Evolutionary conservation across 2,113 vertebrate genomes (phyloP).

Genomic region (Lasiurus borealis): DNA sequence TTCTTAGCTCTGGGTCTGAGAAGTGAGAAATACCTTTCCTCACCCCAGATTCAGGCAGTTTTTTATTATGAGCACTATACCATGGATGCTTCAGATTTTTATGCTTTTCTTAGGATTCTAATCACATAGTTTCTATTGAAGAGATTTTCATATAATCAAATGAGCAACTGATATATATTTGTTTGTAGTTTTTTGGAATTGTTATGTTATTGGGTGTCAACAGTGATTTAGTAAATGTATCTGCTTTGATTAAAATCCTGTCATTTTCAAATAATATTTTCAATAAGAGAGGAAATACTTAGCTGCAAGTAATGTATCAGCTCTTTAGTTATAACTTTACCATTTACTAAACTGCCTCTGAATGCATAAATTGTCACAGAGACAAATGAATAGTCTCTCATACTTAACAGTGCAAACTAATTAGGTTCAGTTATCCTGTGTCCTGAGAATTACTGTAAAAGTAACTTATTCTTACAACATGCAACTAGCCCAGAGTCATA

Average conservation of each 20-base stretch:
- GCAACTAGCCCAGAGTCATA: not conserved
- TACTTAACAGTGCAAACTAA: not conserved
- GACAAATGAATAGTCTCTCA: not conserved
- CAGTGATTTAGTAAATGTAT: not conserved
- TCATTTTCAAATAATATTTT: conserved; percentile 39
- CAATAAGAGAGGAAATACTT: not conserved
- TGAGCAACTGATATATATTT: not conserved
- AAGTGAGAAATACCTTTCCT: not conserved
- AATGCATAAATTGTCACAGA: conserved; percentile 8
- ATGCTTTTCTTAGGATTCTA: not conserved
- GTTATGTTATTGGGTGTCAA: not conserved
- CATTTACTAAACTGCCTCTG: conserved; percentile 12
- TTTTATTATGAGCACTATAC: not conserved
- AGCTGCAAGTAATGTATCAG: not conserved
- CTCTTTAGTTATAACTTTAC: conserved; percentile 25
- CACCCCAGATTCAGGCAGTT: not conserved
- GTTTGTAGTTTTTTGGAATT: conserved; percentile 1
- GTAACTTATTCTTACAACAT: not conserved
- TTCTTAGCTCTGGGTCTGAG: conserved; percentile 30
- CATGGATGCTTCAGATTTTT: conserved; percentile 4
- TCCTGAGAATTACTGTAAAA: conserved; percentile 41
- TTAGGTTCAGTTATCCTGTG: not conserved
- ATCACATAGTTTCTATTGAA: not conserved
- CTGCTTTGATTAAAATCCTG: conserved; percentile 34
- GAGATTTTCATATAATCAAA: conserved; percentile 38